A percentile compares a stretch with the other conserved stretches of the same genome.
Evolutionary conservation across 1,140 invertebrate genomes (phyloP).

Genomic region (Idris sp.): DNA sequence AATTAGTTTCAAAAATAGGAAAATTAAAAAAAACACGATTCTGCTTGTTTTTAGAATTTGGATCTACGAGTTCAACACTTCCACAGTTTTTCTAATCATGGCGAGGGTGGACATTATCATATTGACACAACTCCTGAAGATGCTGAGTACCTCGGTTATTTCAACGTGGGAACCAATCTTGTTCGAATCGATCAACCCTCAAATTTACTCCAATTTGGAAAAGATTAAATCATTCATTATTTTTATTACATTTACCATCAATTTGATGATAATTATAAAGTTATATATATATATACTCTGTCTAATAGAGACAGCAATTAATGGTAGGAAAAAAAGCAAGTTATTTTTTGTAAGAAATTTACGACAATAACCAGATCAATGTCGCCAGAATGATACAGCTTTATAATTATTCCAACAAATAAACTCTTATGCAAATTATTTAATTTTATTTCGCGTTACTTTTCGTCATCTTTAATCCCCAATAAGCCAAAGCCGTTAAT

Average conservation of each 20-base stretch:
- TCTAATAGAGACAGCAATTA: too few relatives aligned
- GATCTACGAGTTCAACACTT: slow-evolving; percentile 96
- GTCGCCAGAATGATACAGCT: slow-evolving; percentile 1
- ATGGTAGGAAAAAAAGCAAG: too few relatives aligned
- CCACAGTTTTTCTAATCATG: slow-evolving; percentile 92
- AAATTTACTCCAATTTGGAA: slow-evolving; percentile 78
- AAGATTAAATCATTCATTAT: slow-evolving; percentile 76
- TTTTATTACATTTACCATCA: too few relatives aligned
- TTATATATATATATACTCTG: too few relatives aligned
- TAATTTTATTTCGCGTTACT: slow-evolving; percentile 31
- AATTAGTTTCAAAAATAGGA: too few relatives aligned
- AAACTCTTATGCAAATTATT: slow-evolving; percentile 42
- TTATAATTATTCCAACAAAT: slow-evolving; percentile 28
- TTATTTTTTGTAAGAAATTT: not conserved
- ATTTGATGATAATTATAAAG: too few relatives aligned
- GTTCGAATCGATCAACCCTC: slow-evolving; percentile 89
- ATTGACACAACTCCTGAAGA: slow-evolving; percentile 92
- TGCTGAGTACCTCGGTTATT: slow-evolving; percentile 93
- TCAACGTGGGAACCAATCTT: slow-evolving; percentile 86
- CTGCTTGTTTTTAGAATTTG: slow-evolving; percentile 81
- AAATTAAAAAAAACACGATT: too few relatives aligned
- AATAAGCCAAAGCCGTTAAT: slow-evolving; percentile 45
- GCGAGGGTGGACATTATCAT: slow-evolving; percentile 97
- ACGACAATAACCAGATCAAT: too few relatives aligned
- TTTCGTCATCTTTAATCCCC: slow-evolving; percentile 45